Evolutionary conservation across 2,888 invertebrate species (phyloP).

Genomic region (Nomada goodeniana): DNA sequence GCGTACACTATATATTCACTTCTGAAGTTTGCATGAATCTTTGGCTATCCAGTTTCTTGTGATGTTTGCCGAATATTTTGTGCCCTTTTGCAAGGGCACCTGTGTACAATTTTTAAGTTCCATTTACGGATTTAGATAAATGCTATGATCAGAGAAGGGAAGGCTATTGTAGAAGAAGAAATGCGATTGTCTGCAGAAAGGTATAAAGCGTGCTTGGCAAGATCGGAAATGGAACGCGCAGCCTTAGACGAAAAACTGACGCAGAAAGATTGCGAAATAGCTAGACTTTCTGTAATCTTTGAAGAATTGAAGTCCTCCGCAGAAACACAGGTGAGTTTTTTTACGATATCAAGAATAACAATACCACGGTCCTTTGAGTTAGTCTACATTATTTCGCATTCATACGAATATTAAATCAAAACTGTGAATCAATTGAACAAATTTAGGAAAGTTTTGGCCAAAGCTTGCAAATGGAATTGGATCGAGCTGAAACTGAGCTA

Average conservation of each 20-base stretch:
- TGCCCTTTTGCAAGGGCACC: constrained; percentile 11
- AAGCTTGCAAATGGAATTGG: constrained; percentile 81
- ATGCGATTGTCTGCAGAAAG: constrained; percentile 75
- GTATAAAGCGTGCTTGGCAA: constrained; percentile 71
- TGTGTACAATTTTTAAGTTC: neutral
- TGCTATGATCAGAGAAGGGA: constrained; percentile 75
- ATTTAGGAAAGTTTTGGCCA: constrained; percentile 81
- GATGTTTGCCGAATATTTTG: constrained; percentile 54
- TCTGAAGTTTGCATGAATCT: constrained; percentile 4
- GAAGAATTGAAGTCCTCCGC: constrained; percentile 78
- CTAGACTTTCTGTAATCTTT: constrained; percentile 71
- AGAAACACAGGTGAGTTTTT: constrained; percentile 78
- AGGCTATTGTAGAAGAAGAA: constrained; percentile 74
- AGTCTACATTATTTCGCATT: neutral
- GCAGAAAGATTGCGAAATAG: constrained; percentile 76
- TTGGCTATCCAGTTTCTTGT: constrained; percentile 36
- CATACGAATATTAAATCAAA: neutral
- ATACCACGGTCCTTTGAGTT: neutral
- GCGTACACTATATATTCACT: neutral
- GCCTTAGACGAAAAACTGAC: constrained; percentile 73
- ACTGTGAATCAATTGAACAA: constrained; percentile 15
- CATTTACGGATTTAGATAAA: constrained; percentile 65
- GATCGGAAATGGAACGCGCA: constrained; percentile 74
- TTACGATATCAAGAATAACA: neutral
- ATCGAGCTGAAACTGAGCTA: constrained; percentile 80